Evolutionary conservation across 2,113 vertebrate species (phyloP), one percentile per base, ranked within the genome.

Genomic region (Psophia crepitans): DNA sequence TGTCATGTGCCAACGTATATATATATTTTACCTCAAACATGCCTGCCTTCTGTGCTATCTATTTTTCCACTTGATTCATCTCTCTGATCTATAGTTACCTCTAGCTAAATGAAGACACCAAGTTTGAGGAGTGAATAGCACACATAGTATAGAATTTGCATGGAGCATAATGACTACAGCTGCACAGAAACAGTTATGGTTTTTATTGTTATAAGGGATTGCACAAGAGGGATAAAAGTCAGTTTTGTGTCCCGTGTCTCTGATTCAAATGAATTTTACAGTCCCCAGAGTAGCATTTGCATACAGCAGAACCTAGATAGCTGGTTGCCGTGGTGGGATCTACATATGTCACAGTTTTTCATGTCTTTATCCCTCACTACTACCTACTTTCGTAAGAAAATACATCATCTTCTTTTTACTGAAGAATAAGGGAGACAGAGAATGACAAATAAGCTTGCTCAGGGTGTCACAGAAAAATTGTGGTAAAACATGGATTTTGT

Each of bases 1-100:
- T 24, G 6, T 43, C 27, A 12, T 3, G 0, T 73, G 16, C 5
- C 64, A 64, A 32, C 8, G 3, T n/a, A 12, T 11, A 23, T n/a
- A 8, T 84, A 23, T n/a, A 9, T 86, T 77, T 63, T 54, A 18
- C 23, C 30, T 70, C 41, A 84, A 43, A 70, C 11, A 26, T 9
- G 3, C 27, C 48, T 81, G 10, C 8, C 15, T 77, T 86, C 58
- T 86, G 6, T 51, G 30, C 17, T 76, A 17, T 22, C 26, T 82
- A 5, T 49, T 90, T 84, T 94, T 83, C 19, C 12, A 32, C 4
- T 22, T 46, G 26, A 74, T 86, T 73, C 2, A 63, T 71, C 19
- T 92, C 33, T 57, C 33, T 35, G 2, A 49, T 32, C 26, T 68
- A 46, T 23, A 51, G n/a, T 39, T 69, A 46, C 18, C 12, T 75